Conservation (phyloP, 1,140 invertebrate genomes). For the Microplitis mediator region DNA sequence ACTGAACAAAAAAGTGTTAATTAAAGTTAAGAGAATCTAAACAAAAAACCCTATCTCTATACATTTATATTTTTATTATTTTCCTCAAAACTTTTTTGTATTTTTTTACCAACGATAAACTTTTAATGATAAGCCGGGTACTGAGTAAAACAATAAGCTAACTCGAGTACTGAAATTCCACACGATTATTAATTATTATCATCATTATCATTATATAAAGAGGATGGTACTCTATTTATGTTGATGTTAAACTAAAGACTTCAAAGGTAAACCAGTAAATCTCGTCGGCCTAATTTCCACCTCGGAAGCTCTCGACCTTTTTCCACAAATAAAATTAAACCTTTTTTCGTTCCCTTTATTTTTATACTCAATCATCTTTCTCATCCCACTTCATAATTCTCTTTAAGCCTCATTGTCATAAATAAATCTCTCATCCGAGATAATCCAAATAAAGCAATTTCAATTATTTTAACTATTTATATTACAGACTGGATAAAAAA, state of each 20-base stretch:
- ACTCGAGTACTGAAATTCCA: no score
- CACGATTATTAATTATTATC: no score
- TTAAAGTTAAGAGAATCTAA: no score
- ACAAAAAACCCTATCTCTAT: neutral
- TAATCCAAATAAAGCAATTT: neutral
- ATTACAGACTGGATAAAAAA: neutral
- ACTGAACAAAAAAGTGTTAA: no score
- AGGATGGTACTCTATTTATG: conserved; percentile 8
- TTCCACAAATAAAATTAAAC: neutral
- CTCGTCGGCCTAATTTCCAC: neutral
- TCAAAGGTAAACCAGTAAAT: conserved; percentile 19
- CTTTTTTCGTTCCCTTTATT: neutral
- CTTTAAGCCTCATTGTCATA: neutral
- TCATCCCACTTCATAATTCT: no score
- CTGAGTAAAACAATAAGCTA: no score
- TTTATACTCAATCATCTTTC: neutral
- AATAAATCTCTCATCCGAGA: neutral
- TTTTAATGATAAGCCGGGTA: neutral
- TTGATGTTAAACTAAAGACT: conserved; percentile 9
- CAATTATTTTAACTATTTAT: neutral
- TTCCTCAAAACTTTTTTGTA: neutral
- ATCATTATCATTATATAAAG: neutral
- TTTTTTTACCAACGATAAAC: neutral
- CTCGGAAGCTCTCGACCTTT: neutral
- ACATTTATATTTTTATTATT: neutral